Percentiles rank a stretch among this genome's conserved stretches.
Evolutionary conservation across 2,797 vertebrate genomes (phyloP).

Genomic region (Cyprinodon diabolis): DNA sequence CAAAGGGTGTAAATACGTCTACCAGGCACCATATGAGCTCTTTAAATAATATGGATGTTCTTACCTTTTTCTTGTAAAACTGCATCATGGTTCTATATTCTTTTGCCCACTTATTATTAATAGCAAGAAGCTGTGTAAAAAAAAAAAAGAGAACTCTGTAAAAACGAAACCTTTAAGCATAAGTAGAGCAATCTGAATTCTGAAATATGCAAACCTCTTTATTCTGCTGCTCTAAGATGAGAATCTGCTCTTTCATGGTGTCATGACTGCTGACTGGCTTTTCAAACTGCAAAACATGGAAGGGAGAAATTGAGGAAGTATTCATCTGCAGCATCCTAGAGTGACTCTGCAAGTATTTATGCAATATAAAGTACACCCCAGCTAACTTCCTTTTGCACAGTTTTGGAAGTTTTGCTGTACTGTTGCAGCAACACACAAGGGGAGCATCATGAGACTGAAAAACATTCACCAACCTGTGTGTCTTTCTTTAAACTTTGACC

Average conservation of each 20-base stretch:
- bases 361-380: background rate
- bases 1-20: too few species aligned
- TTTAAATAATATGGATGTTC: background rate
- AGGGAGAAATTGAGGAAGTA: slow-evolving; percentile 39
- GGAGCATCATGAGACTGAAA: slow-evolving; percentile 1
- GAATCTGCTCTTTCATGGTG: slow-evolving; percentile 67
- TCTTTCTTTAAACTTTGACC: background rate
- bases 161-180: background rate
- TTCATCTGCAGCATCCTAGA: slow-evolving; percentile 14
- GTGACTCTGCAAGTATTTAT: slow-evolving; percentile 12
- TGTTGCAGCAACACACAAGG: slow-evolving; percentile 53
- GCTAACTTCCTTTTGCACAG: slow-evolving; percentile 64
- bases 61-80: slow-evolving; percentile 84
- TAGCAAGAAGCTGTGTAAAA: slow-evolving; percentile 85
- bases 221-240: slow-evolving; percentile 80
- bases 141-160: slow-evolving; percentile 17
- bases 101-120: slow-evolving; percentile 88
- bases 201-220: slow-evolving; percentile 77
- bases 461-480: slow-evolving; percentile 43
- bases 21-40: too few species aligned
- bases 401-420: slow-evolving; percentile 58
- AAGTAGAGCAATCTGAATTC: slow-evolving; percentile 6
- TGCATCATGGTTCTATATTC: slow-evolving; percentile 84
- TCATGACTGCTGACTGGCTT: background rate
- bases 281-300: slow-evolving; percentile 31